Base-by-base conservation (phyloP, 2,113 vertebrate genomes). In the Microcebus jonahi region DNA sequence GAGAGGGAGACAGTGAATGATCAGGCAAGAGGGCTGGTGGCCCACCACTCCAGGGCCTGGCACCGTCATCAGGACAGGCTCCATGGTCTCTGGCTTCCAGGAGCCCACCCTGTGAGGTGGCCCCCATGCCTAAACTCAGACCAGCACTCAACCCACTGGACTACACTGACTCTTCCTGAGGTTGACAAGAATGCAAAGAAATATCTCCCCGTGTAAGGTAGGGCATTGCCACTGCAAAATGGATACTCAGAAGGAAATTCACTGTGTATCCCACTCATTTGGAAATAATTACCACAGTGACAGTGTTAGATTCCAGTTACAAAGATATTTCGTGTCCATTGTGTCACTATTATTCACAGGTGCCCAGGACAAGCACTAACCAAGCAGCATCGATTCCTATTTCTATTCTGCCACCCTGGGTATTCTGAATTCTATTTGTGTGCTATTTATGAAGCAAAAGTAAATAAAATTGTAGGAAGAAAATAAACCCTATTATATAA, bases 1-100 rank as follows among this genome's bases (percentile, higher is more conserved):
- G 48, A 50, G 90, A 63, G 45, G 68, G 0, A 48, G n/a, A 88
- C 0, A 1, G 0, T 2, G 1, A 5, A 18, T 0, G 57, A 83
- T 97, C 45, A 29, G 0, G 3, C 5, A 7, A 18, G 5, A 79
- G 29, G 5, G 21, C 53, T 31, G 27, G 29, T 0, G 14, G 48
- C 45, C 36, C 15, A 15, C 39, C 48, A 17, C 59, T 21, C 3
- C 29, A 17, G 61, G 1, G 20, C 50, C 67, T 4, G 21, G 55
- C 3, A 20, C 84, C 42, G 70, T 25, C 3, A 34, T 23, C 36
- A 50, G 3, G 17, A 65, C 42, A 18, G 42, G 53, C 31, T 90
- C 65, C 5, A 1, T 2, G 1, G 42, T 39, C 4, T 61, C 57
- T 9, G 59, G 48, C 50, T 48, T 23, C 17, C 0, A 15, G 57